Percentiles rank a stretch among this genome's conserved stretches.
These are phyloP conservation scores for Ditula angustiorana DNA, from an alignment of 2,888 invertebrate genomes.

Conservation along the genomic window DNA sequence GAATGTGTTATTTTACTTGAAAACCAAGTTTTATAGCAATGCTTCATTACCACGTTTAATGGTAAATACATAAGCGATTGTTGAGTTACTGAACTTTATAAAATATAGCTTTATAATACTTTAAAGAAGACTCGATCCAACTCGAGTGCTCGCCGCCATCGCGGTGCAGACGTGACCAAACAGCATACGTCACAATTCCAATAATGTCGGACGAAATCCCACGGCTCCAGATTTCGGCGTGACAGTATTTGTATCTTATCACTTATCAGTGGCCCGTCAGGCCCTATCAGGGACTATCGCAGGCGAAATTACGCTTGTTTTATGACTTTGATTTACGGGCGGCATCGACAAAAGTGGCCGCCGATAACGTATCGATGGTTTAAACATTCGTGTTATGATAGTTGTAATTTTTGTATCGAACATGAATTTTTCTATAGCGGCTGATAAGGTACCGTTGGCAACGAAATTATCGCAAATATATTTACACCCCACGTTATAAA, in stretches of 20 bases:
- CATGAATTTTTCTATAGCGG: conserved; percentile 73
- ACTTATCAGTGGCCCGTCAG: conserved; percentile 61
- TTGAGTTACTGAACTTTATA: too few relatives aligned
- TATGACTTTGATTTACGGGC: conserved; percentile 83
- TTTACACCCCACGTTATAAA: too few relatives aligned
- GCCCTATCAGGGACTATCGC: conserved; percentile 73
- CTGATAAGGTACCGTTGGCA: conserved; percentile 37
- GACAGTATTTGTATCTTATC: conserved; percentile 76
- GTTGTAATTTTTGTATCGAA: conserved; percentile 84
- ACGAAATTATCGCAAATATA: neutral
- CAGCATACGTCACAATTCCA: conserved; percentile 57
- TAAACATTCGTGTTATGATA: conserved; percentile 79
- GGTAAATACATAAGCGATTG: too few relatives aligned
- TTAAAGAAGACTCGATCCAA: too few relatives aligned
- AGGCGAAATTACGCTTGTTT: conserved; percentile 83
- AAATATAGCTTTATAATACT: too few relatives aligned
- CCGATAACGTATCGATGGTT: conserved; percentile 68
- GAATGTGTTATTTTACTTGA: too few relatives aligned
- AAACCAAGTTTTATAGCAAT: too few relatives aligned
- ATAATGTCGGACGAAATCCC: conserved; percentile 76
- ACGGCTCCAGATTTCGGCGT: conserved; percentile 80
- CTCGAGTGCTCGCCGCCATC: too few relatives aligned
- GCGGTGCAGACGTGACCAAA: conserved; percentile 11
- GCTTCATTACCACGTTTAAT: too few relatives aligned
- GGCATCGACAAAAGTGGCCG: conserved; percentile 73